Conservation (phyloP, 2,888 invertebrate genomes). For the Cheilosia variabilis region DNA sequence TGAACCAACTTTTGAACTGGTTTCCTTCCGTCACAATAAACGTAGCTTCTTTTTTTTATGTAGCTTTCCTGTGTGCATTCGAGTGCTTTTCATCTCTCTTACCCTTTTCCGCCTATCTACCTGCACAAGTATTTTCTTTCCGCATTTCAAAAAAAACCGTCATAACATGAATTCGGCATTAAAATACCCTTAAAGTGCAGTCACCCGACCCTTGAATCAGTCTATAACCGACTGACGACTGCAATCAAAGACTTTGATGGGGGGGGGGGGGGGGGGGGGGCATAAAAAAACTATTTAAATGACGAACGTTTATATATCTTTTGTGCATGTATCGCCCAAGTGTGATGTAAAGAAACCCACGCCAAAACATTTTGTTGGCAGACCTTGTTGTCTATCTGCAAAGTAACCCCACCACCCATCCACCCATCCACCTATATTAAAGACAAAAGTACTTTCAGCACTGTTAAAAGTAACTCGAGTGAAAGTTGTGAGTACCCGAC, state of each 20-base stretch:
- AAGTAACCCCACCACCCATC: not conserved
- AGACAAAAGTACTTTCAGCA: constrained; percentile 8
- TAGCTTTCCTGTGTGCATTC: not conserved
- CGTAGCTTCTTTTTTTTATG: not conserved
- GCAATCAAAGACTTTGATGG: constrained; percentile 27
- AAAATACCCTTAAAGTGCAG: constrained; percentile 22
- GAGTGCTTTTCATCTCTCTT: not conserved
- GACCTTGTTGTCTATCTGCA: not conserved
- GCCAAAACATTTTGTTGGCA: constrained; percentile 26
- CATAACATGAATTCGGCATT: constrained; percentile 27
- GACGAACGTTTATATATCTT: not conserved
- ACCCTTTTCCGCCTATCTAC: not conserved
- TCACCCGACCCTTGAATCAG: constrained; percentile 15
- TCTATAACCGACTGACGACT: constrained; percentile 4
- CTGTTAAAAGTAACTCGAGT: constrained; percentile 37
- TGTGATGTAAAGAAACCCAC: constrained; percentile 43
- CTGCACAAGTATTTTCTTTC: not conserved
- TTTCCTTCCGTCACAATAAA: constrained; percentile 18
- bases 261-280: not conserved
- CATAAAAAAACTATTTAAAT: not conserved
- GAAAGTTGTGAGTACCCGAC: constrained; percentile 39
- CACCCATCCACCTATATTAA: not conserved
- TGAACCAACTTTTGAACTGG: constrained; percentile 41
- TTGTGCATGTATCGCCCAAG: not conserved
- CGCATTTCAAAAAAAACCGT: constrained; percentile 22